These are phyloP conservation scores for Agonopterix alstromeriana DNA, from an alignment of 2,888 invertebrate genomes.

Conservation along the genomic window DNA sequence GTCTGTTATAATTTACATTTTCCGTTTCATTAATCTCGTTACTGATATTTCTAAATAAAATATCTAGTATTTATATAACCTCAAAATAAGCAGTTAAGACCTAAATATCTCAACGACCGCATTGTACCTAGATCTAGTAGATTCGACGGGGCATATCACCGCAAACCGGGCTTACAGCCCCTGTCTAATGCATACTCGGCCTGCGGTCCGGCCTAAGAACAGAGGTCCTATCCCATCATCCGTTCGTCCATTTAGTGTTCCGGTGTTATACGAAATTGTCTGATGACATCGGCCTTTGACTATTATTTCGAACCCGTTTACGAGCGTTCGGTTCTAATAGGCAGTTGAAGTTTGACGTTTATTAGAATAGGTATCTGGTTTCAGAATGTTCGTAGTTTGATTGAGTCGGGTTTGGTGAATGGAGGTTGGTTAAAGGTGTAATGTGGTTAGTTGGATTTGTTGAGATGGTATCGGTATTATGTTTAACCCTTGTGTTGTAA, in stretches of 20 bases:
- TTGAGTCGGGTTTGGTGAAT: conserved; percentile 33
- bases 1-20: no score
- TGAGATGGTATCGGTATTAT: no score
- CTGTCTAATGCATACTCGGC: conserved; percentile 31
- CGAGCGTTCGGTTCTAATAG: conserved; percentile 16
- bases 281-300: conserved; percentile 25
- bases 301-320: conserved; percentile 12
- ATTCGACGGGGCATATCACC: conserved; percentile 26
- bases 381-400: conserved; percentile 47
- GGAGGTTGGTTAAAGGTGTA: not conserved
- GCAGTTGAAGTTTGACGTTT: conserved; percentile 17
- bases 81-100: no score
- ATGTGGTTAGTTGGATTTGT: not conserved
- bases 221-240: conserved; percentile 15
- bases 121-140: conserved; percentile 15
- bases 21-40: no score
- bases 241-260: conserved; percentile 28
- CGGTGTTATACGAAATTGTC: conserved; percentile 9
- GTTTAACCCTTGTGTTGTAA: no score
- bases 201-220: conserved; percentile 30
- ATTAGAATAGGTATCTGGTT: conserved; percentile 6
- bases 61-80: no score
- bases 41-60: no score
- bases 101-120: conserved; percentile 10
- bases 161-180: conserved; percentile 27